Conservation (phyloP, 1,140 invertebrate genomes). For the Saccostrea glomerata region DNA sequence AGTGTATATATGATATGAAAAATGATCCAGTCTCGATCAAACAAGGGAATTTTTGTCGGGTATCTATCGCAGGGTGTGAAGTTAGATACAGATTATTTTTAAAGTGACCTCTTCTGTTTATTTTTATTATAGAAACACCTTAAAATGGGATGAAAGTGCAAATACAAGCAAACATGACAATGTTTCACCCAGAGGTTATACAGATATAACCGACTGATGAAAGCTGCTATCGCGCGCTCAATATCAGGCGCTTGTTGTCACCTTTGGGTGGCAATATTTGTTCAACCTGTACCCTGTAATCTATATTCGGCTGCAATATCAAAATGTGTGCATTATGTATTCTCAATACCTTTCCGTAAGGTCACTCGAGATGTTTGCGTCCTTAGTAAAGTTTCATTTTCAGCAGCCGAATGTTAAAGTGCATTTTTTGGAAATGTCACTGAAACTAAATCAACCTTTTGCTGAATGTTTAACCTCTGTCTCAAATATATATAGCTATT, state of each 20-base stretch:
- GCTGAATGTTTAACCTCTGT: too few species aligned
- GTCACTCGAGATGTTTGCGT: too few species aligned
- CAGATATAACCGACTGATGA: slow-evolving; percentile 4
- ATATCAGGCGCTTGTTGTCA: slow-evolving; percentile 26
- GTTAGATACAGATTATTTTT: slow-evolving; percentile 22
- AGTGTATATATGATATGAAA: slow-evolving; percentile 17
- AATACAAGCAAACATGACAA: slow-evolving; percentile 31
- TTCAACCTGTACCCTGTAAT: slow-evolving; percentile 9
- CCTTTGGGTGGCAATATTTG: slow-evolving; percentile 12
- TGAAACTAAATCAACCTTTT: too few species aligned
- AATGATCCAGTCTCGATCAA: slow-evolving; percentile 25
- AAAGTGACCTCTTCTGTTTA: neutral
- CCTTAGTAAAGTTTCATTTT: too few species aligned
- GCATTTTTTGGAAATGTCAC: too few species aligned
- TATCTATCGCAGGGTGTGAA: slow-evolving; percentile 21
- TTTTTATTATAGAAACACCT: slow-evolving; percentile 6
- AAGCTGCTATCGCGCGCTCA: neutral
- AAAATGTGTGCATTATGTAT: neutral
- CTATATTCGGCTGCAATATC: neutral
- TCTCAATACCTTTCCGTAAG: neutral
- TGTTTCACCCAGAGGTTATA: slow-evolving; percentile 2
- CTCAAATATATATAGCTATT: too few species aligned
- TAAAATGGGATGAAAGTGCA: slow-evolving; percentile 30
- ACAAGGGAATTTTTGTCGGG: slow-evolving; percentile 19
- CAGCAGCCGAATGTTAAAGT: too few species aligned